Evolutionary conservation across 2,113 vertebrate species (phyloP).

Genomic region (Phrynosoma blainvillii): DNA sequence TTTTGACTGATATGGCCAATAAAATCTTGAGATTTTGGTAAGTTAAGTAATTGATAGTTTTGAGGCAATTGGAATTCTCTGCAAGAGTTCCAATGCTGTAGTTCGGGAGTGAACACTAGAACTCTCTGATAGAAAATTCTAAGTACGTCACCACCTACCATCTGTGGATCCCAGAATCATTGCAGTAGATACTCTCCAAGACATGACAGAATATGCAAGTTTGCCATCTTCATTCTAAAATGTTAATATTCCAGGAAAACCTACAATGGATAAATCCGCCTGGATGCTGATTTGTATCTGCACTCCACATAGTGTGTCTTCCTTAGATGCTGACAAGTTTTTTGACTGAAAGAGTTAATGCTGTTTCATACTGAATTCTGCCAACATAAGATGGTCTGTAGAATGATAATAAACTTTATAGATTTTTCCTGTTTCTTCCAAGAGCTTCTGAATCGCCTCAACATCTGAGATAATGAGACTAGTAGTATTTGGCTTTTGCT

Average conservation of each 20-base stretch:
- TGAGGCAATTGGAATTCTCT: no score
- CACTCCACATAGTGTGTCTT: neutral
- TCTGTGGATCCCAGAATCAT: neutral
- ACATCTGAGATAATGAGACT: neutral
- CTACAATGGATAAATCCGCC: neutral
- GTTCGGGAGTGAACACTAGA: no score
- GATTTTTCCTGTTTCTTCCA: conserved; percentile 27
- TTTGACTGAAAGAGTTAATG: neutral
- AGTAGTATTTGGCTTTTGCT: neutral
- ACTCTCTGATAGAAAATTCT: no score
- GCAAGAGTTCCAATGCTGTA: no score
- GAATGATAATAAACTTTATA: conserved; percentile 20
- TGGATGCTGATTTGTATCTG: neutral
- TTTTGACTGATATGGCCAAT: no score
- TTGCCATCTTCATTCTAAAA: neutral
- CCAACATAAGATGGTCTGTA: neutral
- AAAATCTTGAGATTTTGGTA: no score
- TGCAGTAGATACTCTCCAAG: neutral
- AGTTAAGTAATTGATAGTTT: neutral
- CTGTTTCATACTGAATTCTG: neutral
- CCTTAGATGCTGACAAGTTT: neutral
- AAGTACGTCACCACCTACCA: no score
- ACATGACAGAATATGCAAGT: neutral
- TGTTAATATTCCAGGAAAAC: neutral
- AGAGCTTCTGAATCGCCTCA: neutral